A percentile compares a stretch with the other conserved stretches of the same genome.
These are phyloP conservation scores for Xenus cinereus DNA, from an alignment of 2,113 vertebrate species.

Conservation along the genomic window DNA sequence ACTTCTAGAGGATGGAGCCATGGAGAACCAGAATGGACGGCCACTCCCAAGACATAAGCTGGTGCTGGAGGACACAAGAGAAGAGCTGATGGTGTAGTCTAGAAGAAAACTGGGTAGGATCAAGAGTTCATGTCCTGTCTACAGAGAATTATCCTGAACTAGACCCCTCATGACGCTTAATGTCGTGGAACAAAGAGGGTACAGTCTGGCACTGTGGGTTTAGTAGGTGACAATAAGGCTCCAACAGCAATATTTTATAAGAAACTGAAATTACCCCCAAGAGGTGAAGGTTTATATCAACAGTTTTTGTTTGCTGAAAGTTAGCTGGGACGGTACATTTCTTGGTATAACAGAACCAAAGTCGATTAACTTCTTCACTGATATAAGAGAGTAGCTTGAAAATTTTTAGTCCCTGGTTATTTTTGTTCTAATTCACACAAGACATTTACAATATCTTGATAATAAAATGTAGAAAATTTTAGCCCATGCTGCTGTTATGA, in stretches of 20 bases:
- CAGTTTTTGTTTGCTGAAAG: not conserved
- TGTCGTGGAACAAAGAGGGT: rapidly evolving
- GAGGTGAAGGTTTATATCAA: not conserved
- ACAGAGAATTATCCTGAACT: not conserved
- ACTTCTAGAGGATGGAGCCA: not conserved
- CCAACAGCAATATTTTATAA: not conserved
- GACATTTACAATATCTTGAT: not conserved
- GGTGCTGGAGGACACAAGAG: not conserved
- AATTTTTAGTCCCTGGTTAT: not conserved
- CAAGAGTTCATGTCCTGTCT: not conserved
- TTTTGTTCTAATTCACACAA: not conserved
- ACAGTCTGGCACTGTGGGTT: not conserved
- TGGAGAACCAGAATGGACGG: not conserved
- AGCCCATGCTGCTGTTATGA: not conserved
- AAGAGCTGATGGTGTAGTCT: not conserved
- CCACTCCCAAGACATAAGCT: not conserved
- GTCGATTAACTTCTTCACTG: not conserved
- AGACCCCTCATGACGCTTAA: not conserved
- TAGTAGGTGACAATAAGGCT: not conserved
- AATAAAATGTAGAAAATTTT: not conserved
- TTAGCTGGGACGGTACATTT: not conserved
- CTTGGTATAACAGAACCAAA: not conserved
- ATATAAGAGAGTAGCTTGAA: not conserved
- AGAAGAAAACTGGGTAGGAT: not conserved
- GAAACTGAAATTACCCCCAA: not conserved